Evolutionary conservation across 2,113 vertebrate species (phyloP).

Genomic region (Paramisgurnus dabryanus): DNA sequence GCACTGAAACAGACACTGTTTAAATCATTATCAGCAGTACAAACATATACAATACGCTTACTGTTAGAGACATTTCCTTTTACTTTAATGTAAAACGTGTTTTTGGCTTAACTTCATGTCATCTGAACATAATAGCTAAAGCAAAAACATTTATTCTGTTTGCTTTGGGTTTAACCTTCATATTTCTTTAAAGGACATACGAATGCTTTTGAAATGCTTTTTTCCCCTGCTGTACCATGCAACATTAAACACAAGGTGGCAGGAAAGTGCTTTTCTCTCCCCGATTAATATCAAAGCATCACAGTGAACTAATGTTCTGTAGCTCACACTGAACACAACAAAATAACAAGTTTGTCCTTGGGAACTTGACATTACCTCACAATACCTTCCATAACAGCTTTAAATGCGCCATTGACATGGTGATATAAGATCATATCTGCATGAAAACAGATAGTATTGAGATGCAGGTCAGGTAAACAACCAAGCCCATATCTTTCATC

Average conservation of each 20-base stretch:
- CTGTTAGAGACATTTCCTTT: too few species aligned
- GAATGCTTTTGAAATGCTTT: not conserved
- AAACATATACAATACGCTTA: too few species aligned
- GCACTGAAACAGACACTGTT: too few species aligned
- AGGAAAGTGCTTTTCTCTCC: constrained; percentile 44
- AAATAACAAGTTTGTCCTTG: not conserved
- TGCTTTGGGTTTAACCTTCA: not conserved
- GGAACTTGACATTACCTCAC: not conserved
- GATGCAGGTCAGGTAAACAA: not conserved
- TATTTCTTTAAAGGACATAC: not conserved
- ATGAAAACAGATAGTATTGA: not conserved
- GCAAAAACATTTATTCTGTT: not conserved
- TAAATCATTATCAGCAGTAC: too few species aligned
- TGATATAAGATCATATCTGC: not conserved
- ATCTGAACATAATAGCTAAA: not conserved
- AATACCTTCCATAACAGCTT: not conserved
- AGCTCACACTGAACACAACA: not conserved
- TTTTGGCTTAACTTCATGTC: too few species aligned
- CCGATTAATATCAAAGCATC: not conserved
- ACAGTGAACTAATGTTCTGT: not conserved
- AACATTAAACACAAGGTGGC: constrained; percentile 49
- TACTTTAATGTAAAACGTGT: too few species aligned
- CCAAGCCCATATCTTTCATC: not conserved
- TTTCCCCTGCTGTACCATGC: constrained; percentile 5
- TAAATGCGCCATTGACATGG: not conserved